Evolutionary conservation across 2,797 vertebrate species (phyloP).

Genomic region (Eidolon dupreanum): DNA sequence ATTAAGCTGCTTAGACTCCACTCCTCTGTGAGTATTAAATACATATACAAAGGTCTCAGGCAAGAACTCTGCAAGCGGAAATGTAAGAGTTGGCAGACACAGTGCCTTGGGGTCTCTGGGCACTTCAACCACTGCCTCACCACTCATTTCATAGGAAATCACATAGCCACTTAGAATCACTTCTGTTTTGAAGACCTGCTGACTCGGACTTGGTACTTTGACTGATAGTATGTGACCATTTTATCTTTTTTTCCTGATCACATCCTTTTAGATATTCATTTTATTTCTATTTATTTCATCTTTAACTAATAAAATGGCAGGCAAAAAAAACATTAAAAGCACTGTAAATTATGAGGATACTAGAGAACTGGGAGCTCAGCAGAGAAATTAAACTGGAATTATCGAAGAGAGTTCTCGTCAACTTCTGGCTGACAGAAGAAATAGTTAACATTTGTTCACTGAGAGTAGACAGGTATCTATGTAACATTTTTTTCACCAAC

Average conservation of each 20-base stretch:
- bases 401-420: background rate
- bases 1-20: background rate
- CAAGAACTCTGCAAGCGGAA: background rate
- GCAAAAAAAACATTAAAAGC: background rate
- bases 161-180: background rate
- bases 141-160: background rate
- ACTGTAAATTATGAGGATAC: background rate
- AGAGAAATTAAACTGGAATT: conserved; percentile 38
- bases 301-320: conserved; percentile 18
- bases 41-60: background rate
- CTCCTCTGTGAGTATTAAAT: background rate
- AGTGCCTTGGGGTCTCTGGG: background rate
- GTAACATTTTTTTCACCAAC: background rate
- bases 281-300: background rate
- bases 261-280: background rate
- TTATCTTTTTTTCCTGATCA: background rate
- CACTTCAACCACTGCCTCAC: background rate
- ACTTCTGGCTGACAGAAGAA: background rate
- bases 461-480: background rate
- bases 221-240: background rate
- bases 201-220: background rate
- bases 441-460: background rate
- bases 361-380: background rate
- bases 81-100: background rate
- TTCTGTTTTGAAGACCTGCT: background rate